Conservation (phyloP, 1,140 invertebrate genomes). For the Drosophila pseudoananassae region DNA sequence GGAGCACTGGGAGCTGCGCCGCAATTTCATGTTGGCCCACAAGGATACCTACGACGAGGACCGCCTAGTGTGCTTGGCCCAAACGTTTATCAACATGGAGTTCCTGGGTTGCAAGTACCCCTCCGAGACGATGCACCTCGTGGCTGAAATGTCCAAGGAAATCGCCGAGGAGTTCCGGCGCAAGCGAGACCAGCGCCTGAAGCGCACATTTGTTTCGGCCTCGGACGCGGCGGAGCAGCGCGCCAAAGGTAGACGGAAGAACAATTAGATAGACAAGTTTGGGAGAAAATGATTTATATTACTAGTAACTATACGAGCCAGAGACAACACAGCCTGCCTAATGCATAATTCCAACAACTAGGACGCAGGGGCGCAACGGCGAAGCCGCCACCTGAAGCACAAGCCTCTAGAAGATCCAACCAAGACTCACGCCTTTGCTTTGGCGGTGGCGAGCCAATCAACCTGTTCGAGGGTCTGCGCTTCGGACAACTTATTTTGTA, state of each 20-base stretch:
- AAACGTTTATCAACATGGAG: slow-evolving; percentile 93
- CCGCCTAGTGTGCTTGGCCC: slow-evolving; percentile 91
- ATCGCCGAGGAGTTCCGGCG: slow-evolving; percentile 88
- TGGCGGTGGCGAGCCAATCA: slow-evolving; percentile 56
- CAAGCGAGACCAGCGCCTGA: slow-evolving; percentile 88
- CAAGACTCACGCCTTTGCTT: slow-evolving; percentile 49
- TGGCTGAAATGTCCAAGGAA: slow-evolving; percentile 90
- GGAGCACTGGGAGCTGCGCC: slow-evolving; percentile 92
- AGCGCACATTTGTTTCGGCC: slow-evolving; percentile 91
- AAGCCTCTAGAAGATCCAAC: slow-evolving; percentile 9
- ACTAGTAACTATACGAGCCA: slow-evolving; percentile 61
- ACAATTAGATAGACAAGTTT: slow-evolving; percentile 41
- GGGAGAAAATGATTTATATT: slow-evolving; percentile 47
- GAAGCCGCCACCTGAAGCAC: not conserved
- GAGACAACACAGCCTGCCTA: slow-evolving; percentile 53
- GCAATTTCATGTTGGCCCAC: slow-evolving; percentile 90
- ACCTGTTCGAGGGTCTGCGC: slow-evolving; percentile 57
- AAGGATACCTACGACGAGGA: slow-evolving; percentile 90
- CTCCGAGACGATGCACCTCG: slow-evolving; percentile 90
- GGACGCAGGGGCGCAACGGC: slow-evolving; percentile 39
- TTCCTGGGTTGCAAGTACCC: slow-evolving; percentile 94
- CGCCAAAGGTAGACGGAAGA: slow-evolving; percentile 86
- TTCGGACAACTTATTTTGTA: slow-evolving; percentile 56
- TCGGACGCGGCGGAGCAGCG: slow-evolving; percentile 91
- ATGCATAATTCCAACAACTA: slow-evolving; percentile 67